phyloP scores from a whole-genome alignment of 1,140 invertebrate species.

The Diabrotica virgifera region DNA sequence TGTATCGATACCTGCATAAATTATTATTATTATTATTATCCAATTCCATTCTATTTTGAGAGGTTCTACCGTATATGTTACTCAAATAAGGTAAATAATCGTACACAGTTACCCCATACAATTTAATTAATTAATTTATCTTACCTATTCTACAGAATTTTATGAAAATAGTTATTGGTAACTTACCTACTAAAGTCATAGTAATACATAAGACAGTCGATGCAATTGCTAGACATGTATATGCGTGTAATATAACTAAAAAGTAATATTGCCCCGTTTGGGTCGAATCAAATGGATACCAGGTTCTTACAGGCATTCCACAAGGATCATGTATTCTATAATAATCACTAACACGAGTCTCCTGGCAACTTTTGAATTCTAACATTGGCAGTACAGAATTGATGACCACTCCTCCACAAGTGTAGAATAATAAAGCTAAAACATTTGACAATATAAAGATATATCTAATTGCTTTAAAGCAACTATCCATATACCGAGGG shows the following conservation, averaged over 20 bases:
- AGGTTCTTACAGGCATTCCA: conserved; percentile 1
- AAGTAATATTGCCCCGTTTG: background rate
- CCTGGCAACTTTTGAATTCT: background rate
- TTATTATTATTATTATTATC: too few relatives aligned
- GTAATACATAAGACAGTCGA: background rate
- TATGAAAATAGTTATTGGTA: too few relatives aligned
- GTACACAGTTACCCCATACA: too few relatives aligned
- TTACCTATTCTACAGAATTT: too few relatives aligned
- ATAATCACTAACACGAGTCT: background rate
- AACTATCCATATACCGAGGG: too few relatives aligned
- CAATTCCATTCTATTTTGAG: too few relatives aligned
- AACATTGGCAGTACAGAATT: background rate
- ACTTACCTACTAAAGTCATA: conserved; percentile 3
- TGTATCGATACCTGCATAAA: too few relatives aligned
- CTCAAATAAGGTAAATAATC: too few relatives aligned
- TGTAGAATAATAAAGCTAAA: background rate
- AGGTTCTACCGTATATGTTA: too few relatives aligned
- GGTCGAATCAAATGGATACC: background rate
- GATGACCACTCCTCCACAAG: background rate
- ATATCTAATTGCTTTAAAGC: too few relatives aligned
- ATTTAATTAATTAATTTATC: too few relatives aligned
- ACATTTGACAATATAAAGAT: background rate
- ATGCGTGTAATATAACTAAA: background rate
- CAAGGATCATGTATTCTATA: background rate
- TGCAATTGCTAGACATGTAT: background rate